phyloP scores from a whole-genome alignment of 2,888 invertebrate genomes.

The Dysmachus trigonus region DNA sequence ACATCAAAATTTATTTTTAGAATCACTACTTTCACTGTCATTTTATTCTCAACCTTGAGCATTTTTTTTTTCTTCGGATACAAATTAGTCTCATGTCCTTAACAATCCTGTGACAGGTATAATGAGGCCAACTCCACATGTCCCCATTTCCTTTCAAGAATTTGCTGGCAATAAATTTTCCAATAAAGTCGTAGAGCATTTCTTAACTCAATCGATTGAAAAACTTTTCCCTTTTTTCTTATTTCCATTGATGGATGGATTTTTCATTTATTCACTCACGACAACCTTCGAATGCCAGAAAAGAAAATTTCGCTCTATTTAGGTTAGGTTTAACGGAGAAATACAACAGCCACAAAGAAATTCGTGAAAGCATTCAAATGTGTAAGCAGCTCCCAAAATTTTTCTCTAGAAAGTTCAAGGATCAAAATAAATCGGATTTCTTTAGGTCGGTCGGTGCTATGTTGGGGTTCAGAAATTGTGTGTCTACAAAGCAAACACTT shows the following conservation, averaged over 20 bases:
- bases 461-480: background rate
- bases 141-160: background rate
- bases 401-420: background rate
- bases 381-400: background rate
- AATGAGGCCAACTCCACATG: background rate
- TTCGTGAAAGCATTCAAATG: background rate
- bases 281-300: background rate
- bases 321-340: background rate
- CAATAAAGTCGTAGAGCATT: background rate
- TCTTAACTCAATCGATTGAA: background rate
- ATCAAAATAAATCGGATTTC: background rate
- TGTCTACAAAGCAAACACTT: background rate
- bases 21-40: background rate
- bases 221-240: background rate
- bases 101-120: background rate
- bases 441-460: background rate
- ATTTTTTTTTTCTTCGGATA: background rate
- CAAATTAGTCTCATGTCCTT: background rate
- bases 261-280: background rate
- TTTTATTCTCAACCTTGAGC: background rate
- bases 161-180: background rate
- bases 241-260: background rate
- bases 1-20: background rate
- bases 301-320: background rate
- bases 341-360: background rate